phyloP scores from a whole-genome alignment of 2,888 invertebrate genomes.

The Lypha dubia region DNA sequence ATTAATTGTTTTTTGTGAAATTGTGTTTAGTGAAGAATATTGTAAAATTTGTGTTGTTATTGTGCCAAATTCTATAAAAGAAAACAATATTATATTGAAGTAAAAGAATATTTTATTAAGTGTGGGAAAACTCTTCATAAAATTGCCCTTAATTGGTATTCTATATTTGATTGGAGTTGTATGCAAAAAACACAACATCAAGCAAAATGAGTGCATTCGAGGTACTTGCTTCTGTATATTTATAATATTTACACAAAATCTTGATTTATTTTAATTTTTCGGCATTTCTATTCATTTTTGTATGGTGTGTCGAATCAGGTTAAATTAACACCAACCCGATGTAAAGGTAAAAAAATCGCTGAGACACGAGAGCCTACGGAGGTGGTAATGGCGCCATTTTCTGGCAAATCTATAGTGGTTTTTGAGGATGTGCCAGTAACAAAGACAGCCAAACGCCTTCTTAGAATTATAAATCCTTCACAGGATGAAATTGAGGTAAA shows the following conservation, averaged over 20 bases:
- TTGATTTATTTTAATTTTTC: neutral
- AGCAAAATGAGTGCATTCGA: slow-evolving; percentile 82
- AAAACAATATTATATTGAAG: too few species aligned
- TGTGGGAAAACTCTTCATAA: neutral
- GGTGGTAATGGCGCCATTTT: slow-evolving; percentile 87
- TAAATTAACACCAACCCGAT: slow-evolving; percentile 81
- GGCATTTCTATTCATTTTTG: neutral
- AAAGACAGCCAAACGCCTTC: slow-evolving; percentile 84
- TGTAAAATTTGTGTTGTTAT: too few species aligned
- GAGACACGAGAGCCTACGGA: slow-evolving; percentile 81
- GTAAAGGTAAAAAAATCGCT: slow-evolving; percentile 79
- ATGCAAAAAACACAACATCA: neutral
- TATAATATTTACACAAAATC: neutral
- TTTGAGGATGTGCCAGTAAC: slow-evolving; percentile 88
- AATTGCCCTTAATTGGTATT: neutral
- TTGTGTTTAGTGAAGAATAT: neutral
- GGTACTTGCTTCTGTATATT: slow-evolving; percentile 73
- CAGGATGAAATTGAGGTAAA: slow-evolving; percentile 83
- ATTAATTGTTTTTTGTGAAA: slow-evolving; percentile 37
- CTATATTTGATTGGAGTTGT: neutral
- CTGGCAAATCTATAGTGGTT: slow-evolving; percentile 87
- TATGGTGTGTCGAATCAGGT: slow-evolving; percentile 73
- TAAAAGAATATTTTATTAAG: too few species aligned
- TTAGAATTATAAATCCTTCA: slow-evolving; percentile 86
- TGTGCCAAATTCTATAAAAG: too few species aligned